These are phyloP conservation scores for Caenorhabditis sp. DNA, from an alignment of 2,888 invertebrate genomes.

Conservation along the genomic window DNA sequence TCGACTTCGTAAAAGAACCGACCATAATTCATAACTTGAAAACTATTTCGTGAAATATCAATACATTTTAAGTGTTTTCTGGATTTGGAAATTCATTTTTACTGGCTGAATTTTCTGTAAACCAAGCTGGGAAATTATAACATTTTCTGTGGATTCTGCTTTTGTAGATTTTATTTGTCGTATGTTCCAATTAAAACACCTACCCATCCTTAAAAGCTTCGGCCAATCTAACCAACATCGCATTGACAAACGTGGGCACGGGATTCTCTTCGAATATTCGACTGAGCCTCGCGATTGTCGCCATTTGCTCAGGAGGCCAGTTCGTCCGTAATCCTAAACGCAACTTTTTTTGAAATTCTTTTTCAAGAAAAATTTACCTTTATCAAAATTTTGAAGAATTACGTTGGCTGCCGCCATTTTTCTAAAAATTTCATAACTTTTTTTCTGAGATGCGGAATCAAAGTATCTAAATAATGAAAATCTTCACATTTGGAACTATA, in stretches of 20 bases:
- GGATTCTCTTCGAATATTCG: conserved; percentile 95
- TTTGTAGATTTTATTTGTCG: too few species aligned
- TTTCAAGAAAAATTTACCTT: conserved; percentile 12
- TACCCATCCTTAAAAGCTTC: conserved; percentile 86
- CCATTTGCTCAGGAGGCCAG: conserved; percentile 93
- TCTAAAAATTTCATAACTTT: not conserved
- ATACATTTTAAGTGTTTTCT: too few species aligned
- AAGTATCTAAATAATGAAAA: not conserved
- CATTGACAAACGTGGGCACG: conserved; percentile 95
- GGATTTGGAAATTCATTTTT: too few species aligned
- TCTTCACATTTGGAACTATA: not conserved
- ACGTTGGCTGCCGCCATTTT: conserved; percentile 6
- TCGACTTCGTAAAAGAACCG: too few species aligned
- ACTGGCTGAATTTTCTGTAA: too few species aligned
- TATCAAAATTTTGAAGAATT: conserved; percentile 18
- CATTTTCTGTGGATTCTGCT: too few species aligned
- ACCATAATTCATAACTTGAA: too few species aligned
- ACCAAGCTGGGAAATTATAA: too few species aligned
- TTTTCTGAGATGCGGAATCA: not conserved
- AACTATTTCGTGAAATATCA: too few species aligned
- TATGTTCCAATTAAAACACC: too few species aligned
- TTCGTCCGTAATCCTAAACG: conserved; percentile 83
- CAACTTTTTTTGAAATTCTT: not conserved
- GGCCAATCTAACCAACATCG: conserved; percentile 89
- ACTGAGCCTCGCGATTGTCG: conserved; percentile 93